Evolutionary conservation across 2,797 vertebrate genomes (phyloP), one percentile per base, ranked within the genome.

Genomic region (Agapornis canus): DNA sequence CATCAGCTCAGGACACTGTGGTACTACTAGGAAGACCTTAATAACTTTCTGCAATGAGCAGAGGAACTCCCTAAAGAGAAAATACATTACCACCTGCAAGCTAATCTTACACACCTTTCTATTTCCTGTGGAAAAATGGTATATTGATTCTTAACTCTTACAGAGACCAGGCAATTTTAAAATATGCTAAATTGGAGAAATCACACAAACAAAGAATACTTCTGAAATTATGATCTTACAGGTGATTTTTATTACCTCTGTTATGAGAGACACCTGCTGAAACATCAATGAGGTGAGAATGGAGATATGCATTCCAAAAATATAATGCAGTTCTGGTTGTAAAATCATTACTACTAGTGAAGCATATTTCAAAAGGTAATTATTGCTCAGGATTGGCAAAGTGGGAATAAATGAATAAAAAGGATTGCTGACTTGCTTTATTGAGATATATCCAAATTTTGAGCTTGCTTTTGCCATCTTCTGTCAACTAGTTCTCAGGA

Each of bases 381-480:
- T 87, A 9, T 47, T 81, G 26, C 19, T 87, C 43, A 42, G 18
- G 5, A 5, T 25, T 52, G 60, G 19, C 2, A 39, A 77, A 77
- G 16, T 23, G 9, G 5, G 17, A 75, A 82, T 64, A 80, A 59
- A 87, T 48, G 76, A 63, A 66, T 35, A 29, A 21, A 76, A 59
- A 82, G 21, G 10, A 7, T 37, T 54, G 11, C 8, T 89, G 64
- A 39, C 18, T 56, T 60, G 35, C 5, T 87, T 82, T 22, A 15
- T 59, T 0, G 0, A 83, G 3, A 1, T 57, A 52, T 31, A 6
- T 31, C 37, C 31, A 70, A 45, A 64, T 60, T 39, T 39, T 70
- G 47, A 93, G 25, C 17, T 71, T 75, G 49, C 10, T 83, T 92
- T 83, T 54, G n/a, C 6, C 6, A 13, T 39, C 21, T 8, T 64